phyloP scores from a whole-genome alignment of 2,888 invertebrate species.

The Polyploca ridens region DNA sequence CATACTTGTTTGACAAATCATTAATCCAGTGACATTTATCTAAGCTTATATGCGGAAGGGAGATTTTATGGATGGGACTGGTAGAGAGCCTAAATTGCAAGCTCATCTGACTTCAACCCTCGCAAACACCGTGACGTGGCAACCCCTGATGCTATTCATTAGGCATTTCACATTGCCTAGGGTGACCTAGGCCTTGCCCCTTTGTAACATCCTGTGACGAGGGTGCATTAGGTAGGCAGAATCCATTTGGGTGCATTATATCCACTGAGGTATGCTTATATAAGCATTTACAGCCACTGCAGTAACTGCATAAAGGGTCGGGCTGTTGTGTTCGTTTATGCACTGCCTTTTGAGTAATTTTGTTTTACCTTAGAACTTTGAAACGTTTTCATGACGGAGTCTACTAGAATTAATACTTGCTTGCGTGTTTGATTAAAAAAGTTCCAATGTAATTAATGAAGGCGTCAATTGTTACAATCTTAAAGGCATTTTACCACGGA shows the following conservation, averaged over 20 bases:
- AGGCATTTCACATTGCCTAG: constrained; percentile 50
- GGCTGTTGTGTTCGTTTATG: constrained; percentile 16
- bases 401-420: no score
- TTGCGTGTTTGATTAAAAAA: no score
- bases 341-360: not conserved
- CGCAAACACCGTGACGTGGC: constrained; percentile 14
- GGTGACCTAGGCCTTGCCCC: constrained; percentile 57
- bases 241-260: constrained; percentile 52
- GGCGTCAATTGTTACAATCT: not conserved
- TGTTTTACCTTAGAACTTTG: not conserved
- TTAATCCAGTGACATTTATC: constrained; percentile 15
- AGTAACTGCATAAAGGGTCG: constrained; percentile 28
- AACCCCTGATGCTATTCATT: constrained; percentile 53
- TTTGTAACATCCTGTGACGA: constrained; percentile 38
- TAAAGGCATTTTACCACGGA: not conserved
- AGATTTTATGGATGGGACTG: constrained; percentile 41
- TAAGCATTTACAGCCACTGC: constrained; percentile 37
- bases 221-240: constrained; percentile 47
- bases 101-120: constrained; percentile 34
- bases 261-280: constrained; percentile 37
- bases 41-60: constrained; percentile 33
- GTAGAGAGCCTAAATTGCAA: constrained; percentile 39
- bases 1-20: not conserved
- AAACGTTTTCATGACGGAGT: no score
- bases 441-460: no score